Evolutionary conservation across 2,113 vertebrate species (phyloP).

Genomic region (Callaeas wilsoni): DNA sequence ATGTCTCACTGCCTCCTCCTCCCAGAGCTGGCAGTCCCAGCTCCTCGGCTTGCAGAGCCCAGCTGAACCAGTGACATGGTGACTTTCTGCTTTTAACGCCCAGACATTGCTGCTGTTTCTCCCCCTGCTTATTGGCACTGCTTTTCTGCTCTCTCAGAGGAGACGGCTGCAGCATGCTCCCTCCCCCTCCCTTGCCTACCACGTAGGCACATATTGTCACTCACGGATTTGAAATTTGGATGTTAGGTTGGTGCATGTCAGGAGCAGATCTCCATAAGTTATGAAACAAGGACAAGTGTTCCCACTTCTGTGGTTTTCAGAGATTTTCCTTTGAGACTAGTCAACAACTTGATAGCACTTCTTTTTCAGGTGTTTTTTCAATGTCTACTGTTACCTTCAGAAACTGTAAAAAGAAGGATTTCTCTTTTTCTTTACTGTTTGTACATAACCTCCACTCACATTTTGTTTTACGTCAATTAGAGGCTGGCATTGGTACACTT

Average conservation of each 20-base stretch:
- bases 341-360: neutral
- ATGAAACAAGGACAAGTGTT: neutral
- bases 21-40: neutral
- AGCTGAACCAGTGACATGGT: neutral
- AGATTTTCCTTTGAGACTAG: neutral
- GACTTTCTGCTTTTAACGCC: neutral
- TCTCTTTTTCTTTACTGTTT: neutral
- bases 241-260: neutral
- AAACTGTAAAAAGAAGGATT: neutral
- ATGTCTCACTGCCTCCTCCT: neutral
- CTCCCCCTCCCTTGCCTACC: neutral
- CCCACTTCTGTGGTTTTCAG: neutral
- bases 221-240: neutral
- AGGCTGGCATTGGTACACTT: neutral
- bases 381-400: neutral
- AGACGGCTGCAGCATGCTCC: neutral
- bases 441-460: neutral
- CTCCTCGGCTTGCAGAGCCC: neutral
- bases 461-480: neutral
- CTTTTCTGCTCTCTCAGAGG: neutral
- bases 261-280: neutral
- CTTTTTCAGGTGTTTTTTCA: neutral
- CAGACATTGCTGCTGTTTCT: neutral
- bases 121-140: neutral
- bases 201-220: fast-evolving